Evolutionary conservation across 2,888 invertebrate species (phyloP).

Genomic region (Habrosyne pyritoides): DNA sequence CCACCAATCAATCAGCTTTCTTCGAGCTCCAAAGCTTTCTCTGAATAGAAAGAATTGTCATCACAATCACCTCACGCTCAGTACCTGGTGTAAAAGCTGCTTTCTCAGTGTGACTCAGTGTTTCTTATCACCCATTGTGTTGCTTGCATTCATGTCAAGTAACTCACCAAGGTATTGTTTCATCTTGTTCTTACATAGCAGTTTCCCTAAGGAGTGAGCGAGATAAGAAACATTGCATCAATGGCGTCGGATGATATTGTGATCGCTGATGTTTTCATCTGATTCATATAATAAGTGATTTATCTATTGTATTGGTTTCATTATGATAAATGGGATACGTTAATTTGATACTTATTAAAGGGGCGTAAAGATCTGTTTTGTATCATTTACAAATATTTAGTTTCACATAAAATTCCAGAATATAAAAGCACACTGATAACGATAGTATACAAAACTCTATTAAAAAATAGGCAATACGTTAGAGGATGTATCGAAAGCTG

Average conservation of each 20-base stretch:
- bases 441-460: too few relatives aligned
- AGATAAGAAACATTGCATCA: not conserved
- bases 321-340: not conserved
- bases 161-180: not conserved
- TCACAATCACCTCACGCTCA: conserved; percentile 9
- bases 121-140: conserved; percentile 42
- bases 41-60: conserved; percentile 13
- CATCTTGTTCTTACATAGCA: not conserved
- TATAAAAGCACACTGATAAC: too few relatives aligned
- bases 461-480: too few relatives aligned
- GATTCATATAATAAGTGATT: not conserved
- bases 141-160: conserved; percentile 8
- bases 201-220: not conserved
- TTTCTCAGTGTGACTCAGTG: conserved; percentile 43
- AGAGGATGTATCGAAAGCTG: too few relatives aligned
- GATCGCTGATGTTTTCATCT: not conserved
- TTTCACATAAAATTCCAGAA: too few relatives aligned
- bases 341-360: not conserved
- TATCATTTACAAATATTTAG: too few relatives aligned
- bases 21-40: conserved; percentile 12
- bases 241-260: not conserved
- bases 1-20: not conserved
- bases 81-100: conserved; percentile 17
- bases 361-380: not conserved
- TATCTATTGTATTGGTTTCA: conserved; percentile 1